Evolutionary conservation across 2,113 vertebrate genomes (phyloP), one percentile per base, ranked within the genome.

Genomic region (Myocastor coypus): DNA sequence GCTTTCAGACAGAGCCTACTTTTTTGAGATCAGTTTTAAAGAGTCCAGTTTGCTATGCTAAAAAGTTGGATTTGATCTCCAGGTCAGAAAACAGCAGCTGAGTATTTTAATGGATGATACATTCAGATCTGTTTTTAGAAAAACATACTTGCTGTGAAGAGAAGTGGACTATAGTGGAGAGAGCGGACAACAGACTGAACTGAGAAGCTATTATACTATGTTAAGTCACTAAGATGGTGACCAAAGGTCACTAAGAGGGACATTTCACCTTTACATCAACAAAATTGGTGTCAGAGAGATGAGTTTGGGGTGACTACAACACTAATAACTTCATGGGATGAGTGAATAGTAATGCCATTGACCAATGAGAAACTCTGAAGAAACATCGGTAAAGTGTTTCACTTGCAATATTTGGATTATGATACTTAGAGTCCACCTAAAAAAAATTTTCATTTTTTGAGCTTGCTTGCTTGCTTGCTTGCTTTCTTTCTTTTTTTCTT

Each of bases 251-350:
- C 42, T 75, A 16, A 87, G 16, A 87, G 28, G 50, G 37, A 68
- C 30, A 84, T 14, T 71, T 92, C 26, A 68, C 46, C 63, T 7
- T 87, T 73, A 91, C 92, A 81, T 75, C 37, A 75, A 68, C 66
- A 96, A 66, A n/a, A 92, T 92, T 17, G 17, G 10, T 86, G 85
- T 91, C 57, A 96, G 8, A 91, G 69, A 93, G 86, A 55, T 57
- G 11, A 91, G 32, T 89, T 88, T 73, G 64, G 40, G 83, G 80
- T 87, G 57, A 71, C 34, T 96, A 50, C n/a, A 91, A 28, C 87
- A 91, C 83, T 92, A 87, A 83, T 71, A 97, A 19, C 61, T 95
- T 90, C 68, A 86, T 80, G 68, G 81, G 71, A 16, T n/a, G 28
- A 26, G 34, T 88, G 61, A 92, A 61, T 84, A 66, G 55, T 75